phyloP scores from a whole-genome alignment of 1,140 invertebrate species.

The Dreissena rostriformis region DNA sequence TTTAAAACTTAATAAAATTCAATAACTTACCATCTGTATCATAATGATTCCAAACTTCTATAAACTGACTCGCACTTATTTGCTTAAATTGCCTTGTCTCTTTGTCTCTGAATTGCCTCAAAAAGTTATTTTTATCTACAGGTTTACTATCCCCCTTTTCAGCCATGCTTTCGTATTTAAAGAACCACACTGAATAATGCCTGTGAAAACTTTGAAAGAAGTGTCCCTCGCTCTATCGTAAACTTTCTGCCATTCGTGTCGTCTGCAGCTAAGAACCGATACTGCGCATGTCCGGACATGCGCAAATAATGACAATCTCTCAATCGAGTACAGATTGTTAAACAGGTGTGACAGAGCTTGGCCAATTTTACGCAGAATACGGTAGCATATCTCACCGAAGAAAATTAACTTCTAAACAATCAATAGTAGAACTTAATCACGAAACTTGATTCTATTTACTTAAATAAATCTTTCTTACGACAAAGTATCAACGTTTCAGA shows the following conservation, averaged over 20 bases:
- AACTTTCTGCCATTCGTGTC: slow-evolving; percentile 22
- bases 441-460: no score
- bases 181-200: no score
- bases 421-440: no score
- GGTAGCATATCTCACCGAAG: no score
- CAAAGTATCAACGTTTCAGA: no score
- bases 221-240: slow-evolving; percentile 27
- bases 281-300: no score
- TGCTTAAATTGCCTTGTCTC: slow-evolving; percentile 93
- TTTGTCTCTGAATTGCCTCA: slow-evolving; percentile 94
- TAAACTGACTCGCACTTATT: slow-evolving; percentile 95
- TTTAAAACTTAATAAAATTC: slow-evolving; percentile 9
- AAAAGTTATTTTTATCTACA: slow-evolving; percentile 86
- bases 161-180: slow-evolving; percentile 16
- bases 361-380: no score
- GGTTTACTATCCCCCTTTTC: slow-evolving; percentile 26
- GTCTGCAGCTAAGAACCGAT: slow-evolving; percentile 12
- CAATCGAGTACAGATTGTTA: no score
- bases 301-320: no score
- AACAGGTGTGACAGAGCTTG: no score
- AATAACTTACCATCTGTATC: slow-evolving; percentile 91
- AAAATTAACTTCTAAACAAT: no score
- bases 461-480: no score
- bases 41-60: slow-evolving; percentile 97
- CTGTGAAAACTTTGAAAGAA: neutral